phyloP scores from a whole-genome alignment of 2,113 vertebrate species.

The Anarhynchus alexandrinus region DNA sequence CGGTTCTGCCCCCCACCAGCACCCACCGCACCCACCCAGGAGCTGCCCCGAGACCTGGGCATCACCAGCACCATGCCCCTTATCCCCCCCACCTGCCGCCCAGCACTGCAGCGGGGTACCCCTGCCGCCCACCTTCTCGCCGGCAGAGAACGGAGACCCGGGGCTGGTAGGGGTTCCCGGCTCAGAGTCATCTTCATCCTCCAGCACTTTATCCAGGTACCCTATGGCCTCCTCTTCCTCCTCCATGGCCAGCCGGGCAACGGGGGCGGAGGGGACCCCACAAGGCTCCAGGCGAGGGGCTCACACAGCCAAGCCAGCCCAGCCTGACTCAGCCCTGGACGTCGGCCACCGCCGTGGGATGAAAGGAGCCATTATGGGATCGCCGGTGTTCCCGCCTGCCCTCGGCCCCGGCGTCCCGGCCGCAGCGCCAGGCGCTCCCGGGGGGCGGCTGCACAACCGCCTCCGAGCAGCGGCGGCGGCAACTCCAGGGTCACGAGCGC shows the following conservation, averaged over 20 bases:
- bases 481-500: neutral
- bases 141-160: constrained; percentile 69
- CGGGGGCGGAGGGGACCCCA: constrained; percentile 53
- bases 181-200: constrained; percentile 89
- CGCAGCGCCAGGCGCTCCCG: neutral
- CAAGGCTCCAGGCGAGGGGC: neutral
- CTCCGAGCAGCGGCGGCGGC: neutral
- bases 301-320: neutral
- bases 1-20: neutral
- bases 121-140: constrained; percentile 85
- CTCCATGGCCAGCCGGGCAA: constrained; percentile 73
- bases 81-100: neutral
- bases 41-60: neutral
- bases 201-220: constrained; percentile 92
- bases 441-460: neutral
- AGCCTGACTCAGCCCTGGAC: neutral
- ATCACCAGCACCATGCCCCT: neutral
- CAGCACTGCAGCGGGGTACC: neutral
- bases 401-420: neutral
- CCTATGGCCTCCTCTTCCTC: constrained; percentile 88
- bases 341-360: neutral
- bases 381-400: constrained; percentile 4
- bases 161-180: constrained; percentile 80
- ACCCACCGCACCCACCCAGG: rapidly evolving
- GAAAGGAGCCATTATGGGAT: constrained; percentile 40